A percentile compares a stretch with the other conserved stretches of the same genome.
Evolutionary conservation across 2,797 vertebrate species (phyloP).

Genomic region (Harpagifer antarcticus): DNA sequence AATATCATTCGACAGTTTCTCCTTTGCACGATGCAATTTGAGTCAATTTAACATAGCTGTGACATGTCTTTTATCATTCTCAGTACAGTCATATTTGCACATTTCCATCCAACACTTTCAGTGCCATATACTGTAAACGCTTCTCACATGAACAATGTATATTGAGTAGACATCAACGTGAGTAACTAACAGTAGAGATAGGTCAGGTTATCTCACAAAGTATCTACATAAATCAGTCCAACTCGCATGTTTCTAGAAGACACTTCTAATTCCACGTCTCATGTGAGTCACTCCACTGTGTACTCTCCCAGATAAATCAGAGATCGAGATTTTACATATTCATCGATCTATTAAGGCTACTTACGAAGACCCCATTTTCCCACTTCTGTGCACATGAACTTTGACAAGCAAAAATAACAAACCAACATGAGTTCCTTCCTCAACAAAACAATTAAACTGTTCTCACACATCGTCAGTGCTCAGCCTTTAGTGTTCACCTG

Average conservation of each 20-base stretch:
- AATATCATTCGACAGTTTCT: constrained; percentile 8
- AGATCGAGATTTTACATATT: constrained; percentile 9
- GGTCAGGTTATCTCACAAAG: constrained; percentile 18
- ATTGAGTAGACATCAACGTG: constrained; percentile 14
- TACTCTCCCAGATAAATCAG: constrained; percentile 5
- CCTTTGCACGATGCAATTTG: neutral
- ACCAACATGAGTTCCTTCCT: neutral
- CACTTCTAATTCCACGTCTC: neutral
- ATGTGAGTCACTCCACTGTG: constrained; percentile 11
- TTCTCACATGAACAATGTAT: constrained; percentile 9
- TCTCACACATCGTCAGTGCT: neutral
- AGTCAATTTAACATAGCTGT: constrained; percentile 7
- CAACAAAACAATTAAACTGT: neutral
- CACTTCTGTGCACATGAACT: neutral
- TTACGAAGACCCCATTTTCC: neutral
- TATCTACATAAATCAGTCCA: constrained; percentile 23
- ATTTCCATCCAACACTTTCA: neutral
- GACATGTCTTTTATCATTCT: constrained; percentile 8
- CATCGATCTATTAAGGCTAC: neutral
- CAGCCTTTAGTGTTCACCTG: neutral
- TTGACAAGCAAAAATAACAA: neutral
- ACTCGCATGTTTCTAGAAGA: constrained; percentile 7
- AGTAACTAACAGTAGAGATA: constrained; percentile 17
- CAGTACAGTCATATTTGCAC: neutral
- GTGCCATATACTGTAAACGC: neutral